These are phyloP conservation scores for Pampus argenteus DNA, from an alignment of 2,797 vertebrate genomes.

Conservation along the genomic window DNA sequence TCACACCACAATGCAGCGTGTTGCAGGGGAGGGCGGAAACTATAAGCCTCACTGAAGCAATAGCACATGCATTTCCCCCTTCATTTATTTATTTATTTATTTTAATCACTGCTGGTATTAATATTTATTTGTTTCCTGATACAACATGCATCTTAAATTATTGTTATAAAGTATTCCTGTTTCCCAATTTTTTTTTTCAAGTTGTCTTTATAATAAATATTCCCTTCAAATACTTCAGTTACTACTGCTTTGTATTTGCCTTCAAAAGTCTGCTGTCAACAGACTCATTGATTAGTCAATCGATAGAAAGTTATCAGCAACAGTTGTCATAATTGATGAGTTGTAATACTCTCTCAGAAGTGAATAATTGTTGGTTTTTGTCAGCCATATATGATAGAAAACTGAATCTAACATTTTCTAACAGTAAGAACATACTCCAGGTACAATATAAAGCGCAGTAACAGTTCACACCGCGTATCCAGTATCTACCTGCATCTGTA, in stretches of 20 bases:
- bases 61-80: slow-evolving; percentile 18
- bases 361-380: neutral
- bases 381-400: neutral
- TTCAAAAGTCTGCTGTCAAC: neutral
- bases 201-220: too few relatives aligned
- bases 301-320: neutral
- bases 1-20: slow-evolving; percentile 63
- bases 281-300: neutral
- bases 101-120: neutral
- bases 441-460: neutral
- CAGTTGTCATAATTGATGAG: neutral
- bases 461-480: slow-evolving; percentile 7
- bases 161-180: neutral
- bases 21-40: slow-evolving; percentile 24
- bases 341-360: neutral
- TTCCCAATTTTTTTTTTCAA: too few relatives aligned
- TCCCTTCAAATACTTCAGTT: too few relatives aligned
- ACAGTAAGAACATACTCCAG: neutral
- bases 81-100: slow-evolving; percentile 15
- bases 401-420: neutral
- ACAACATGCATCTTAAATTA: neutral
- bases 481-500: slow-evolving; percentile 23
- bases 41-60: slow-evolving; percentile 19
- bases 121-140: neutral
- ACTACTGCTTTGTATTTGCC: neutral